phyloP scores from a whole-genome alignment of 2,113 vertebrate genomes.

The Atractosteus spatula region DNA sequence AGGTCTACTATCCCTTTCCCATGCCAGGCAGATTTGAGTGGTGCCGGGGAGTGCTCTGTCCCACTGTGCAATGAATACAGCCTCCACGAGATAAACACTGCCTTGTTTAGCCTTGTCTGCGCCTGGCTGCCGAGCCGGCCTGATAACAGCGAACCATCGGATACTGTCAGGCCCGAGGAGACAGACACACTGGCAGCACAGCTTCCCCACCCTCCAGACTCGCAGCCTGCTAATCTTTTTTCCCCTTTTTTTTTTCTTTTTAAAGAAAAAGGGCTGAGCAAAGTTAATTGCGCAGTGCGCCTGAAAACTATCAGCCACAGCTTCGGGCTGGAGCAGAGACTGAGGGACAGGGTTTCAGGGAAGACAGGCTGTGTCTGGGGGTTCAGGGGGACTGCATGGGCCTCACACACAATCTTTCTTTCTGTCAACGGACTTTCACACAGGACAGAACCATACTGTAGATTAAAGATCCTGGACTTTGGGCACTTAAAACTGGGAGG shows the following conservation, averaged over 20 bases:
- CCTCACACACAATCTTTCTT: not conserved
- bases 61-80: conserved; percentile 73
- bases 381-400: not conserved
- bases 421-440: not conserved
- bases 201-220: conserved; percentile 57
- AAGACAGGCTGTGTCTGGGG: conserved; percentile 24
- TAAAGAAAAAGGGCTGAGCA: conserved; percentile 56
- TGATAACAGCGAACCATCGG: conserved; percentile 80
- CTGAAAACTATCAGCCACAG: conserved; percentile 50
- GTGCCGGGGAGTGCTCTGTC: conserved; percentile 73
- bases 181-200: conserved; percentile 81
- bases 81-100: conserved; percentile 80
- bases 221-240: conserved; percentile 64
- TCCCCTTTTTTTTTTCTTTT: conserved; percentile 52
- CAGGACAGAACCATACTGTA: not conserved
- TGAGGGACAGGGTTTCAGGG: conserved; percentile 23
- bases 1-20: conserved; percentile 67
- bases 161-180: conserved; percentile 75
- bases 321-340: conserved; percentile 34
- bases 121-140: conserved; percentile 71
- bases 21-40: conserved; percentile 77
- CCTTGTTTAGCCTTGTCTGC: conserved; percentile 80
- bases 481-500: no score
- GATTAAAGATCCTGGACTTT: no score
- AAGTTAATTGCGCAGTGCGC: conserved; percentile 44